phyloP scores from a whole-genome alignment of 2,113 vertebrate species.

The Aspidoscelis tigris region DNA sequence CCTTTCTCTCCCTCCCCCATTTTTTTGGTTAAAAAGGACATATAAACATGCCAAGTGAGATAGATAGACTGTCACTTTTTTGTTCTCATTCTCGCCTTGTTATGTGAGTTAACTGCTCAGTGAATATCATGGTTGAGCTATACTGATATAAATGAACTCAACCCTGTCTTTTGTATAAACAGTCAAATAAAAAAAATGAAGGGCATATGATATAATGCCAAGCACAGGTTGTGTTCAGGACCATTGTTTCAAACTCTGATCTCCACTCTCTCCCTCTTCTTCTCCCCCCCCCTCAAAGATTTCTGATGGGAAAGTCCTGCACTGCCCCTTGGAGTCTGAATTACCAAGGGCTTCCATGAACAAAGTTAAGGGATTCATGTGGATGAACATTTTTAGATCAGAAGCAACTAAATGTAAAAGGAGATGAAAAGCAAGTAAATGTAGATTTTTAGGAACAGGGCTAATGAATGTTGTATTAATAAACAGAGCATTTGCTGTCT shows the following conservation, averaged over 20 bases:
- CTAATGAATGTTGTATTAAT: neutral
- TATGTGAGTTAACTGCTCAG: slow-evolving; percentile 41
- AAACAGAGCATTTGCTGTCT: neutral
- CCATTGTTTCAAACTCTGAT: neutral
- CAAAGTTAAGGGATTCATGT: neutral
- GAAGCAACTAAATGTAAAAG: neutral
- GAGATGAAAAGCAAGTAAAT: neutral
- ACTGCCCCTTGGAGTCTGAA: rapidly evolving
- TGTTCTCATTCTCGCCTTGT: slow-evolving; percentile 56
- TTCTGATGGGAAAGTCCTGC: slow-evolving; percentile 8
- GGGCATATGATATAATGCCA: slow-evolving; percentile 23
- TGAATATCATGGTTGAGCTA: slow-evolving; percentile 56
- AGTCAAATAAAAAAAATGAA: slow-evolving; percentile 48
- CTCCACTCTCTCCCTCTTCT: neutral
- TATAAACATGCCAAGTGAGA: slow-evolving; percentile 76
- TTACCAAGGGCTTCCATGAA: neutral
- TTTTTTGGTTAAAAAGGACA: slow-evolving; percentile 72
- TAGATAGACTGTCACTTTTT: slow-evolving; percentile 69
- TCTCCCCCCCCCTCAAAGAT: neutral
- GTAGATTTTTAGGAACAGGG: neutral
- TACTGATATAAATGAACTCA: slow-evolving; percentile 24
- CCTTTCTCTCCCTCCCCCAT: slow-evolving; percentile 22
- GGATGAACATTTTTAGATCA: slow-evolving; percentile 1
- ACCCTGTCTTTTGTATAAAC: slow-evolving; percentile 61
- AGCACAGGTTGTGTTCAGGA: slow-evolving; percentile 29